Evolutionary conservation across 2,113 vertebrate species (phyloP).

Genomic region (Epinephelus moara): DNA sequence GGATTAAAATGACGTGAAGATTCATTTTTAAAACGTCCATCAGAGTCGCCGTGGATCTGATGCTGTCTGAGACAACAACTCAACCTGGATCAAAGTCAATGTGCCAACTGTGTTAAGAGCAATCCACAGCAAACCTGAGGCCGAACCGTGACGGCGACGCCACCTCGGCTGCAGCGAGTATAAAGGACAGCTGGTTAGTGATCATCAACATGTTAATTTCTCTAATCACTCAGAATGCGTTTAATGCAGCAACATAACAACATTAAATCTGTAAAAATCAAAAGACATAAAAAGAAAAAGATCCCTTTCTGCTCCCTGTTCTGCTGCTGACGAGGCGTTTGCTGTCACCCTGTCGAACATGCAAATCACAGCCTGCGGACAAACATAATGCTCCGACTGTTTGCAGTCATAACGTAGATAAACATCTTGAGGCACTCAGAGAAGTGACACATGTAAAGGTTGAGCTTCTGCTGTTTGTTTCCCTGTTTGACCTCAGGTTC

Average conservation of each 20-base stretch:
- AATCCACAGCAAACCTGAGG: conserved; percentile 39
- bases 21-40: conserved; percentile 17
- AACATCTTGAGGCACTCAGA: background rate
- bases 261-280: background rate
- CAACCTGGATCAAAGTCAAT: conserved; percentile 32
- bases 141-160: no score
- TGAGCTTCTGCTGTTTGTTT: background rate
- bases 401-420: background rate
- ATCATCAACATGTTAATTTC: no score
- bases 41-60: conserved; percentile 4
- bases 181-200: conserved; percentile 36
- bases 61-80: background rate
- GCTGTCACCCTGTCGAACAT: background rate
- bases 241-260: conserved; percentile 18
- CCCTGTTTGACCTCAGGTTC: background rate
- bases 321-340: background rate
- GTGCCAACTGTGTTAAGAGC: conserved; percentile 45
- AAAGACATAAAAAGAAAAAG: conserved; percentile 3
- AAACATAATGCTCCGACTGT: background rate
- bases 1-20: conserved; percentile 45
- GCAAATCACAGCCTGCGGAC: no score
- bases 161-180: no score
- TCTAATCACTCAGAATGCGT: background rate
- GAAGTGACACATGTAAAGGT: background rate
- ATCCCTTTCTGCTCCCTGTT: conserved; percentile 66